Evolutionary conservation across 2,113 vertebrate species (phyloP), one percentile per base, ranked within the genome.

Genomic region (Lophius piscatorius): DNA sequence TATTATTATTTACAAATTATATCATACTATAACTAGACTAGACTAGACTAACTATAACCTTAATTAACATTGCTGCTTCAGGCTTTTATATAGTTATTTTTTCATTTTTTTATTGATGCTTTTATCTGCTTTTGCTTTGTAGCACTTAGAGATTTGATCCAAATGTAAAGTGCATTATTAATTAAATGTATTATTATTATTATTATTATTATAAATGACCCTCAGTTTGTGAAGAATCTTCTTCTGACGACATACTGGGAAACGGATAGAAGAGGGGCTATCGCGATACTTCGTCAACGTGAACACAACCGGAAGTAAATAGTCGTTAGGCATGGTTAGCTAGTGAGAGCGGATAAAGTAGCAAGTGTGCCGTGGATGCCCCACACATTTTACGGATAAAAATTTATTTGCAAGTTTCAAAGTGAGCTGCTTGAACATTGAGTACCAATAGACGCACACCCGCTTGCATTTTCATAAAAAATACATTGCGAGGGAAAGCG

Each of bases 301-400:
- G 67, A 82, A 14, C 16, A 66, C 13, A 35, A 63, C 24, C 81
- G 88, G 84, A 87, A 89, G 86, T 89, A 89, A 89, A 89, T 88
- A 88, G 20, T 85, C 63, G 28, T 42, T 33, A 67, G 73, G 78
- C 69, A 74, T 55, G 67, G 64, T 64, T 70, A 70, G 73, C 60
- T 60, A 38, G 39, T 29, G 20, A 44, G 63, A 28, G 40, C 16
- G 21, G 44, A 44, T 26, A 41, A 52, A 46, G 64, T 73, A 49
- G 36, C 35, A 57, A 18, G 28, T 67, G 18, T 38, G 55, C 55
- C 70, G 76, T 74, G 78, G 59, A 38, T 33, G 23, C 39, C n/a
- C 28, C 26, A 31, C 4, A 12, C n/a, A 51, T 73, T 61, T 24
- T 33, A 40, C 23, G 5, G 26, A 29, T 35, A 41, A 3, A 38